Conservation (phyloP, 2,797 vertebrate species). For the Hemitrygon akajei region DNA sequence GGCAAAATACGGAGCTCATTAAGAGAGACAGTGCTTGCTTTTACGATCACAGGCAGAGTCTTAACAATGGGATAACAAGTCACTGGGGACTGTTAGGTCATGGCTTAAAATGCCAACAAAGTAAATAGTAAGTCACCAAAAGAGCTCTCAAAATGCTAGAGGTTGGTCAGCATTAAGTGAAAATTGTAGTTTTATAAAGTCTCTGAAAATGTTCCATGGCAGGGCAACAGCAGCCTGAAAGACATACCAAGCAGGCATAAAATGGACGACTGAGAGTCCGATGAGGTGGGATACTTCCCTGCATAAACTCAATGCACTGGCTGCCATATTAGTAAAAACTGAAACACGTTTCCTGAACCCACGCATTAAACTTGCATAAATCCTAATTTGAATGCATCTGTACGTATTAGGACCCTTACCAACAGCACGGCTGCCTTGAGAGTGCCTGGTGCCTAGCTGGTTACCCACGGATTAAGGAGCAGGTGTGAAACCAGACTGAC, state of each 20-base stretch:
- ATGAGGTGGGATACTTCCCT: not conserved
- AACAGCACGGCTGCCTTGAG: not conserved
- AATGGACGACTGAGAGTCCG: not conserved
- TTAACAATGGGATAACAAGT: slow-evolving; percentile 25
- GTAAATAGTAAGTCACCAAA: not conserved
- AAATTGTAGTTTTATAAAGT: not conserved
- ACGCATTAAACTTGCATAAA: not conserved
- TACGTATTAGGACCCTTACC: not conserved
- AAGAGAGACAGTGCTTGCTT: not conserved
- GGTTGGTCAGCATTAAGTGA: not conserved
- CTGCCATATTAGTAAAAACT: no score
- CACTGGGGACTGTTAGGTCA: slow-evolving; percentile 5
- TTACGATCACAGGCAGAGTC: not conserved
- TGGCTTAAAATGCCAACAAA: not conserved
- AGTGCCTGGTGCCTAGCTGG: not conserved
- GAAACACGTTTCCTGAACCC: not conserved
- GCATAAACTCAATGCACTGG: not conserved
- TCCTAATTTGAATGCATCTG: no score
- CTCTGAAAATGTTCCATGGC: not conserved
- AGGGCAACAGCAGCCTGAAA: not conserved
- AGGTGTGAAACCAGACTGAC: not conserved
- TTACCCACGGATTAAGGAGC: not conserved
- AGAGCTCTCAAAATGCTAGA: not conserved
- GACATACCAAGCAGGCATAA: not conserved
- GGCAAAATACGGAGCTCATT: slow-evolving; percentile 1